A percentile compares a stretch with the other conserved stretches of the same genome.
phyloP scores from a whole-genome alignment of 2,888 invertebrate species.

The Hoplodrina ambigua region DNA sequence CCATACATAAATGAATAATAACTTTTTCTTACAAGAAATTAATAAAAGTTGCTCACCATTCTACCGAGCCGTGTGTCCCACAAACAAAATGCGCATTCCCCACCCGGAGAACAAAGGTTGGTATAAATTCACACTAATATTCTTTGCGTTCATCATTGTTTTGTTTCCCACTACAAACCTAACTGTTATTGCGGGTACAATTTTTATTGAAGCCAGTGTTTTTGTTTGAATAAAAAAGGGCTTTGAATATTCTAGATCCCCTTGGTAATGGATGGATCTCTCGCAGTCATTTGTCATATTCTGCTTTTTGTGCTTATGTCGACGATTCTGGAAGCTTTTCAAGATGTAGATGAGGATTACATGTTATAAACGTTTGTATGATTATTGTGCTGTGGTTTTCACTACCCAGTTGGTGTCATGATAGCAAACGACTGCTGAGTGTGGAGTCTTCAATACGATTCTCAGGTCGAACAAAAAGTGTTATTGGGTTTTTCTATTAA shows the following conservation, averaged over 20 bases:
- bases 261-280: conserved; percentile 32
- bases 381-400: too few relatives aligned
- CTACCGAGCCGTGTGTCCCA: conserved; percentile 52
- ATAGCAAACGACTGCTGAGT: too few relatives aligned
- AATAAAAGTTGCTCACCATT: not conserved
- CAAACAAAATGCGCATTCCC: conserved; percentile 68
- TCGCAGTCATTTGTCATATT: conserved; percentile 50
- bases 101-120: conserved; percentile 73
- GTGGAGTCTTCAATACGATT: too few relatives aligned
- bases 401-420: too few relatives aligned
- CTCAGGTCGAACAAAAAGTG: too few relatives aligned
- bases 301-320: conserved; percentile 31
- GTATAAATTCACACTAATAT: conserved; percentile 78
- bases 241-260: conserved; percentile 37
- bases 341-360: conserved; percentile 37
- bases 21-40: not conserved
- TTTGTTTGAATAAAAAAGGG: conserved; percentile 38
- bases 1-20: too few relatives aligned
- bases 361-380: conserved; percentile 12
- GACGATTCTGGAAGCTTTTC: conserved; percentile 42
- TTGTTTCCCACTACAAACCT: conserved; percentile 58
- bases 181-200: conserved; percentile 50
- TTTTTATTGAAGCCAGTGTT: conserved; percentile 44
- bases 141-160: conserved; percentile 74
- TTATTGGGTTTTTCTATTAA: too few relatives aligned